Evolutionary conservation across 2,113 vertebrate genomes (phyloP), one percentile per base, ranked within the genome.

Genomic region (Lucifuga dentata): DNA sequence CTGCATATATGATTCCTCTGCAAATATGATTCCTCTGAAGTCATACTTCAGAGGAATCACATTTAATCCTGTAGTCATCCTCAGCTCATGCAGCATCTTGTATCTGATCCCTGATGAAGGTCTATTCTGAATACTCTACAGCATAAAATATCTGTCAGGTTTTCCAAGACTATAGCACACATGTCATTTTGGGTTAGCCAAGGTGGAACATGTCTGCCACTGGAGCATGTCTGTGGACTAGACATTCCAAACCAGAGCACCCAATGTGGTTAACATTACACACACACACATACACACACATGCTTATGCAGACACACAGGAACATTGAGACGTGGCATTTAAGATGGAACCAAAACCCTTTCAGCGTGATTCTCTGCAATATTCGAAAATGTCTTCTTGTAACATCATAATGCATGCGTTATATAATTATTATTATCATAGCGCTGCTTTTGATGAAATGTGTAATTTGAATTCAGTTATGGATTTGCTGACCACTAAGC

Each of bases 301-400:
- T 29, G 35, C 26, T n/a, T 15, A 41, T 15, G n/a, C 39, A 16
- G 13, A 41, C 39, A 48, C 21, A 48, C 17, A 45, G 66, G 68
- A 39, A 52, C 41, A 51, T n/a, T 32, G 77, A 76, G 57, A 88
- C 64, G 73, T 85, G 86, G 73, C 82, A 86, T 86, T 80, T 65
- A 66, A n/a, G 5, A 36, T 43, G 32, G 11, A 48, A 36, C 43
- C 20, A 45, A 72, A 50, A 73, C 19, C 41, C 56, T 67, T 61
- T 81, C 13, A 78, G 63, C 33, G 60, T 9, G 13, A 64, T 16
- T 55, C 41, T 56, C 45, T 26, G 19, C 32, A 16, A 11, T 29
- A 70, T 75, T 43, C 29, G 53, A 59, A 72, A 59, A 77, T 21
- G 61, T 53, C 49, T 19, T 21, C 19, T 46, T 6, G 43, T 21